Evolutionary conservation across 2,888 invertebrate species (phyloP), one percentile per base, ranked within the genome.

Genomic region (Phalera bucephala): DNA sequence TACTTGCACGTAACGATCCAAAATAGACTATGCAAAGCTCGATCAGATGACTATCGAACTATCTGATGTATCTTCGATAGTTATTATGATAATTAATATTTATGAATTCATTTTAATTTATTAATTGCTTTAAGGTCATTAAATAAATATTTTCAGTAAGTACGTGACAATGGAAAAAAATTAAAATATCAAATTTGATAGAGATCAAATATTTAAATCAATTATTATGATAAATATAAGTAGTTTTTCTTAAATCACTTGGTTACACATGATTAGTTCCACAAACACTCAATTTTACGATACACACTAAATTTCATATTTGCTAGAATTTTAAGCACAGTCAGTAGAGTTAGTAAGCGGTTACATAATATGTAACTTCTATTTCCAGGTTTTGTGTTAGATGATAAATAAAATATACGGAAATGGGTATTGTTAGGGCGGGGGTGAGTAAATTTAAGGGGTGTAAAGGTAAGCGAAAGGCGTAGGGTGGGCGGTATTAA

Each of bases 401-500:
- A 8, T 12, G 2, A 8, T 25, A 8, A 12, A 2, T 25, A n/a
- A 25, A 12, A 11, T 22, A 10, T 12, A 8, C 6, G 8, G 25
- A 12, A 1, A 7, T 12, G 12, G 25, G 8, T 5, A 4, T 12
- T 2, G 14, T 9, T 13, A 14, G 27, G 14, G 27, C n/a, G 3
- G 27, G 13, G n/a, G 3, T 14, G 13, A 14, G 9, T n/a, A 38
- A 37, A 41, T 37, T n/a, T n/a, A n/a, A 49, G 68, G 70, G 72
- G 66, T 68, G 71, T 53, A 49, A 70, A 59, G 51, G 47, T 35
- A 69, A 63, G 64, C 56, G 47, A 49, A 29, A 59, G 55, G 59
- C 63, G 54, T 59, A 68, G 73, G 74, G 76, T 76, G 73, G 72
- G 72, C 72, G 80, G 72, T 87, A 88, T 86, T 77, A 85, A 86